Evolutionary conservation across 2,888 invertebrate species (phyloP).

Genomic region (Automeris io): DNA sequence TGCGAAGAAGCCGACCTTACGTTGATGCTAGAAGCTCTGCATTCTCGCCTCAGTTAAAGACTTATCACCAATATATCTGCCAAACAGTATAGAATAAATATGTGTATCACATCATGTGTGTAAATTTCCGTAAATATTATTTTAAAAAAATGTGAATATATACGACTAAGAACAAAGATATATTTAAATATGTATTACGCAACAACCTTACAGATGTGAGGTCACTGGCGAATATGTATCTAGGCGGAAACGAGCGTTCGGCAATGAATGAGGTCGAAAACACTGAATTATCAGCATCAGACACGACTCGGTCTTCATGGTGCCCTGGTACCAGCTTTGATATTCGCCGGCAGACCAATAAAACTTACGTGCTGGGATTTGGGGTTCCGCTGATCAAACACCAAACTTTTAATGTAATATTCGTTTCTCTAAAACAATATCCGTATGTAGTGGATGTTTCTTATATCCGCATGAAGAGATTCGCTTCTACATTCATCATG

Average conservation of each 20-base stretch:
- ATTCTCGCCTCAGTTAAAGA: too few species aligned
- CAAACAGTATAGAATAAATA: too few species aligned
- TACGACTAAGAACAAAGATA: constrained; percentile 21
- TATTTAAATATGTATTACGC: constrained; percentile 20
- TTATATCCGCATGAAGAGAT: too few species aligned
- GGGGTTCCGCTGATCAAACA: constrained; percentile 1
- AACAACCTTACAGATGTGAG: constrained; percentile 22
- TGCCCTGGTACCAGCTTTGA: constrained; percentile 56
- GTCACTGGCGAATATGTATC: constrained; percentile 35
- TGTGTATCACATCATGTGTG: too few species aligned
- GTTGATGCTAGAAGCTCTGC: too few species aligned
- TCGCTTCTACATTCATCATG: too few species aligned
- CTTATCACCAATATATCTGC: too few species aligned
- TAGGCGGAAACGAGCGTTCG: constrained; percentile 60
- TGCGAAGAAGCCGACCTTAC: too few species aligned
- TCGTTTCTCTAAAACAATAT: too few species aligned
- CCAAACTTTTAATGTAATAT: too few species aligned
- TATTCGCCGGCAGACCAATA: constrained; percentile 51
- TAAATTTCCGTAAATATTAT: too few species aligned
- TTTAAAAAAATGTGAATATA: constrained; percentile 25
- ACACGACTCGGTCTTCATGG: constrained; percentile 48
- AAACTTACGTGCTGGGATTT: constrained; percentile 34
- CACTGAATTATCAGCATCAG: constrained; percentile 56
- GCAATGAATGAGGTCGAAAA: constrained; percentile 59
- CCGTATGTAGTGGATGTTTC: too few species aligned